phyloP scores from a whole-genome alignment of 1,140 invertebrate genomes.

The Drosophila trapezifrons region DNA sequence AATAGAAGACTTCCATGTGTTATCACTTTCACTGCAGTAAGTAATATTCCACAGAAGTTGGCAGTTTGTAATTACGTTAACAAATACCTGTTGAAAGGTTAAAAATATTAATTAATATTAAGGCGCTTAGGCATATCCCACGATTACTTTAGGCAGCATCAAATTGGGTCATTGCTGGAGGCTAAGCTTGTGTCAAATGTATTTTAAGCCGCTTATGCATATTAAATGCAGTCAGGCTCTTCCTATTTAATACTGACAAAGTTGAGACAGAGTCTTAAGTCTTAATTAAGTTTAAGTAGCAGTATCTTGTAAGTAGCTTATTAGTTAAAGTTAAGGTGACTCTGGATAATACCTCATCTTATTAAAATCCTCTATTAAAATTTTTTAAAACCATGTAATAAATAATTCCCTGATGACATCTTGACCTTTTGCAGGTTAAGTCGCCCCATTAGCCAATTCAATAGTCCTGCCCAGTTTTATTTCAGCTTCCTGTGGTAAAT shows the following conservation, averaged over 20 bases:
- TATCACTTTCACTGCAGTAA: neutral
- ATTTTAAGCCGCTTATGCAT: neutral
- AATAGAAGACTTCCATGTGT: too few species aligned
- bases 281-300: neutral
- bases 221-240: neutral
- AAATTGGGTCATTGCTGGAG: neutral
- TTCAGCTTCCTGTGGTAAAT: constrained; percentile 66
- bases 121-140: neutral
- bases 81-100: neutral
- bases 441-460: constrained; percentile 11
- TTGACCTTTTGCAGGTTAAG: neutral
- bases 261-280: neutral
- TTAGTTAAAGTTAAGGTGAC: too few species aligned
- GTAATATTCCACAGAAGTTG: neutral
- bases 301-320: neutral
- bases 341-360: too few species aligned
- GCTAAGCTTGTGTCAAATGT: neutral
- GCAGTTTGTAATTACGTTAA: neutral
- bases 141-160: neutral
- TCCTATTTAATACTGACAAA: neutral
- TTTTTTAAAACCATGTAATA: too few species aligned
- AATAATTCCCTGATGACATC: too few species aligned
- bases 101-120: neutral
- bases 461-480: constrained; percentile 42
- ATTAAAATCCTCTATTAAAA: too few species aligned